These are phyloP conservation scores for Perizoma affinitatum DNA, from an alignment of 2,888 invertebrate genomes.

Conservation along the genomic window DNA sequence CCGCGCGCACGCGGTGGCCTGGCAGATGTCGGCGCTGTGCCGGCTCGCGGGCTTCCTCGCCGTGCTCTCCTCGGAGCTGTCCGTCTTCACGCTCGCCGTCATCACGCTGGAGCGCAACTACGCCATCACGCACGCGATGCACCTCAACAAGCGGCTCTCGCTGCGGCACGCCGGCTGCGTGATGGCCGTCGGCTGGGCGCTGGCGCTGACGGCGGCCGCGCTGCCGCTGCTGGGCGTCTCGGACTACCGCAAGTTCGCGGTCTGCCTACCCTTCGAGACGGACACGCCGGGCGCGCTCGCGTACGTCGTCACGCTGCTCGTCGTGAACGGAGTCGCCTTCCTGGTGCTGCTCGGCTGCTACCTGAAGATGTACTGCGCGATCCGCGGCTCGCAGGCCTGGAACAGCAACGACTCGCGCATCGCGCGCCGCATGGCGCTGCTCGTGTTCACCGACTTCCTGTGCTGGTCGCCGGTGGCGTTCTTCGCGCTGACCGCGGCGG, in stretches of 20 bases:
- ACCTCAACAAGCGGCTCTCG: constrained; percentile 96
- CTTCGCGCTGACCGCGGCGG: constrained; percentile 96
- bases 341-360: constrained; percentile 97
- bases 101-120: constrained; percentile 98
- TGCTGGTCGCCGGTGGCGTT: constrained; percentile 99
- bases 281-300: constrained; percentile 90
- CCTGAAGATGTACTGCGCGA: constrained; percentile 98
- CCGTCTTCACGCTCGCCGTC: constrained; percentile 97
- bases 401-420: constrained; percentile 98
- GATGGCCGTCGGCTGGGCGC: constrained; percentile 96
- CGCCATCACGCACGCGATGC: constrained; percentile 99
- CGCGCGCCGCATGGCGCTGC: constrained; percentile 97
- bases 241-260: constrained; percentile 98
- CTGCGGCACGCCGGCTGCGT: constrained; percentile 95
- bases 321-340: constrained; percentile 97
- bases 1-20: constrained; percentile 97
- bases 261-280: constrained; percentile 98
- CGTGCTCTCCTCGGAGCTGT: constrained; percentile 96
- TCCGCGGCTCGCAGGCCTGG: constrained; percentile 98
- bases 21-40: constrained; percentile 98
- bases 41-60: constrained; percentile 97
- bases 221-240: constrained; percentile 96
- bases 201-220: constrained; percentile 93
- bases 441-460: constrained; percentile 98
- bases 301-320: constrained; percentile 95